These are phyloP conservation scores for Synanthedon andrenaeformis DNA, from an alignment of 2,888 invertebrate species.

Conservation along the genomic window DNA sequence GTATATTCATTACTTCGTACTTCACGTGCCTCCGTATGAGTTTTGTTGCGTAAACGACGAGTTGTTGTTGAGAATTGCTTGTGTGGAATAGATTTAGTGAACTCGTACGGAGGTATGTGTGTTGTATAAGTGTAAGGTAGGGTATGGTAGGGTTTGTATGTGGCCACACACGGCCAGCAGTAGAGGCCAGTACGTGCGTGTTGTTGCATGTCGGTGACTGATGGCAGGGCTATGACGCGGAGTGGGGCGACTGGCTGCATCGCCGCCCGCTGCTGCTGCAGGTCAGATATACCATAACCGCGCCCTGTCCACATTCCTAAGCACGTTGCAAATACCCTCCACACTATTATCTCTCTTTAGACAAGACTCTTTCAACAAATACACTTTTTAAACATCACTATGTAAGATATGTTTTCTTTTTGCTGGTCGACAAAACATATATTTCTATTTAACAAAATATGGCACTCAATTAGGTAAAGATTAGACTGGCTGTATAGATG, in stretches of 20 bases:
- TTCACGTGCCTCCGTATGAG: constrained; percentile 5
- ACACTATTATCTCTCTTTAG: constrained; percentile 17
- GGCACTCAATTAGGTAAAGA: too few relatives aligned
- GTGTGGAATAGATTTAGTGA: background rate
- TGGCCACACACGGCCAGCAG: background rate
- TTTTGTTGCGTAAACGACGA: constrained; percentile 2
- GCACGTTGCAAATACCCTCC: constrained; percentile 9
- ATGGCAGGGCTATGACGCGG: constrained; percentile 58
- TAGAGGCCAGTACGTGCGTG: constrained; percentile 1
- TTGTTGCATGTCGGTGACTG: constrained; percentile 59
- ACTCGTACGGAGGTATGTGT: background rate
- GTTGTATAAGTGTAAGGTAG: constrained; percentile 1
- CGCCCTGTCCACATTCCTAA: background rate
- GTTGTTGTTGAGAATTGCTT: background rate
- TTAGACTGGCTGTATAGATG: too few relatives aligned
- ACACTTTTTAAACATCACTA: background rate
- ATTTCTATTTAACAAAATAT: too few relatives aligned
- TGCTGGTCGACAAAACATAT: too few relatives aligned
- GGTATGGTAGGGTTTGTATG: background rate
- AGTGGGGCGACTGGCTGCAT: constrained; percentile 71
- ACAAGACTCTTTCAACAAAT: background rate
- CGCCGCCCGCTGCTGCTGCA: constrained; percentile 86
- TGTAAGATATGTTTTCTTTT: background rate
- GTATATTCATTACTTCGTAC: constrained; percentile 20
- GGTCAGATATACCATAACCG: constrained; percentile 71